Conservation (phyloP, 1,140 invertebrate species). For the Apis dorsata region DNA sequence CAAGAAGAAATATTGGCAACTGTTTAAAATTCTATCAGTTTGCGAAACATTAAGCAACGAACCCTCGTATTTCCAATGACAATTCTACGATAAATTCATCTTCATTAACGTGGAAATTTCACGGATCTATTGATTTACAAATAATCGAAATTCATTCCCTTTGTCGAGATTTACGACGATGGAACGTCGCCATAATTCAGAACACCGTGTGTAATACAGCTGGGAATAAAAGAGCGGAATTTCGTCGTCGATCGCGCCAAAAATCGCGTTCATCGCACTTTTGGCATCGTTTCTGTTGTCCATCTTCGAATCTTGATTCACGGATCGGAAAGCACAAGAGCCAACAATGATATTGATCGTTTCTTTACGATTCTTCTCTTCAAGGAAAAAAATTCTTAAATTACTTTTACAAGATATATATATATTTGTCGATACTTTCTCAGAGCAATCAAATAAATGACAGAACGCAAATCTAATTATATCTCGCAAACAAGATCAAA, state of each 20-base stretch:
- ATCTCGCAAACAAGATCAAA: no score
- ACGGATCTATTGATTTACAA: background rate
- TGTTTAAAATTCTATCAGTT: background rate
- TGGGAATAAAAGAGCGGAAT: conserved; percentile 6
- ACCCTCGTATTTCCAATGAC: background rate
- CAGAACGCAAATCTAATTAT: no score
- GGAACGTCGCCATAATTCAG: conserved; percentile 31
- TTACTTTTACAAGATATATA: no score
- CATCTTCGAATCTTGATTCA: conserved; percentile 1
- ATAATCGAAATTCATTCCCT: background rate
- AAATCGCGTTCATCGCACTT: conserved; percentile 4
- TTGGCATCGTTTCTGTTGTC: background rate
- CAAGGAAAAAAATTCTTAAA: no score
- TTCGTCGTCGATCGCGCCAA: background rate
- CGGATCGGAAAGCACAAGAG: conserved; percentile 10
- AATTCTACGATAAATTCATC: background rate
- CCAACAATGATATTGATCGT: background rate
- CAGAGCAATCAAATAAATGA: no score
- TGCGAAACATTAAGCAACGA: background rate
- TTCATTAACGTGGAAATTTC: background rate
- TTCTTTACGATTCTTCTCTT: background rate
- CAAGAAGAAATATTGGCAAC: background rate
- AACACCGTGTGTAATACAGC: background rate
- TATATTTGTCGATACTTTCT: no score
- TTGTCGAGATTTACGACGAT: conserved; percentile 26